phyloP scores from a whole-genome alignment of 2,113 vertebrate species.

The Empidonax traillii region DNA sequence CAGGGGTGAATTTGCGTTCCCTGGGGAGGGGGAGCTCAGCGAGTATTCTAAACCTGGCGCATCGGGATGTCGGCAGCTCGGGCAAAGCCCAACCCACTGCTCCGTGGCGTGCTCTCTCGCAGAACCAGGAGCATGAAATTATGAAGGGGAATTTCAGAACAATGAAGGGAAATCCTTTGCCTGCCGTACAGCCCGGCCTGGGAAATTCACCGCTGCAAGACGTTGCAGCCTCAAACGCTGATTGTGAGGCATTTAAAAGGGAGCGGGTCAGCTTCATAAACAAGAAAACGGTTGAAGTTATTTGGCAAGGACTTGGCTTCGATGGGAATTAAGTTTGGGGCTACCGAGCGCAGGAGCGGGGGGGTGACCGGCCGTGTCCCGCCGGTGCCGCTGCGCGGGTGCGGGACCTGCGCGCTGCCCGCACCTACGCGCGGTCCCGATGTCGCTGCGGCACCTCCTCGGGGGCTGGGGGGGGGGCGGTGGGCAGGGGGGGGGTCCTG shows the following conservation, averaged over 20 bases:
- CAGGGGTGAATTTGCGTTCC: accelerated
- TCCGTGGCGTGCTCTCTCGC: neutral
- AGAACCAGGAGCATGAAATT: neutral
- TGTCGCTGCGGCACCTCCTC: neutral
- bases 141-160: constrained; percentile 52
- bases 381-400: neutral
- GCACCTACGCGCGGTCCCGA: accelerated
- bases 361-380: neutral
- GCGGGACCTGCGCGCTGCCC: neutral
- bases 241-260: neutral
- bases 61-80: neutral
- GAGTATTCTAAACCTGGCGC: accelerated
- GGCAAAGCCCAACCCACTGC: neutral
- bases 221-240: neutral
- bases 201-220: neutral
- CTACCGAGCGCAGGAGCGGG: neutral
- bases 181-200: neutral
- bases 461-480: neutral
- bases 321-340: neutral
- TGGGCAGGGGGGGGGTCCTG: neutral
- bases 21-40: neutral
- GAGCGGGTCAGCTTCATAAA: neutral
- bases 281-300: neutral
- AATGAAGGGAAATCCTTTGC: constrained; percentile 65
- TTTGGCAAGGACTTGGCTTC: neutral